A percentile compares a stretch with the other conserved stretches of the same genome.
Evolutionary conservation across 2,797 vertebrate species (phyloP).

Genomic region (Neostethus bicornis): DNA sequence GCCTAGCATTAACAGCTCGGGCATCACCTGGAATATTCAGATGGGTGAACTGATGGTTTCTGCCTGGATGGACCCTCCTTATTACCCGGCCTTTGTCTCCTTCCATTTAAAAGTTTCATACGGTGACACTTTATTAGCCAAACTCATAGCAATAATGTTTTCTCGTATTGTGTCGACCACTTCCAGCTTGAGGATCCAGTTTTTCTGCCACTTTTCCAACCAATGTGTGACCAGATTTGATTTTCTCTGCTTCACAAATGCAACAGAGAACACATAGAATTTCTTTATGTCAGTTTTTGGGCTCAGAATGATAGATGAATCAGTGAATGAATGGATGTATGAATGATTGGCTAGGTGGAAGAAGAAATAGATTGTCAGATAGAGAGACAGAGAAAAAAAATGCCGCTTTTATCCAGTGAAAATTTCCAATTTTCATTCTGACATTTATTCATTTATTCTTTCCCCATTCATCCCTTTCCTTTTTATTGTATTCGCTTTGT

Average conservation of each 20-base stretch:
- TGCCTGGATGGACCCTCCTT: slow-evolving; percentile 91
- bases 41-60: slow-evolving; percentile 93
- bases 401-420: neutral
- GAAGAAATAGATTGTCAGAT: too few relatives aligned
- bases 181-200: slow-evolving; percentile 27
- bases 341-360: too few relatives aligned
- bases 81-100: slow-evolving; percentile 86
- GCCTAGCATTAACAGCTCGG: slow-evolving; percentile 93
- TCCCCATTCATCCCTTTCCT: slow-evolving; percentile 72
- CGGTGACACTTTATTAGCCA: slow-evolving; percentile 20
- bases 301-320: too few relatives aligned
- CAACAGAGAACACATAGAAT: too few relatives aligned
- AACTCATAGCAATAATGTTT: slow-evolving; percentile 20
- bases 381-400: too few relatives aligned
- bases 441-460: slow-evolving; percentile 45
- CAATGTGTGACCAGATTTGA: too few relatives aligned
- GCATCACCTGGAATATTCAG: slow-evolving; percentile 97
- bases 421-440: slow-evolving; percentile 25
- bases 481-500: slow-evolving; percentile 56
- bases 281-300: too few relatives aligned
- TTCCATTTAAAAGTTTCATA: slow-evolving; percentile 62
- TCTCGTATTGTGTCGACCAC: too few relatives aligned
- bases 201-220: slow-evolving; percentile 20
- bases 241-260: too few relatives aligned
- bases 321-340: too few relatives aligned